Evolutionary conservation across 2,113 vertebrate species (phyloP).

Genomic region (Hipposideros armiger): DNA sequence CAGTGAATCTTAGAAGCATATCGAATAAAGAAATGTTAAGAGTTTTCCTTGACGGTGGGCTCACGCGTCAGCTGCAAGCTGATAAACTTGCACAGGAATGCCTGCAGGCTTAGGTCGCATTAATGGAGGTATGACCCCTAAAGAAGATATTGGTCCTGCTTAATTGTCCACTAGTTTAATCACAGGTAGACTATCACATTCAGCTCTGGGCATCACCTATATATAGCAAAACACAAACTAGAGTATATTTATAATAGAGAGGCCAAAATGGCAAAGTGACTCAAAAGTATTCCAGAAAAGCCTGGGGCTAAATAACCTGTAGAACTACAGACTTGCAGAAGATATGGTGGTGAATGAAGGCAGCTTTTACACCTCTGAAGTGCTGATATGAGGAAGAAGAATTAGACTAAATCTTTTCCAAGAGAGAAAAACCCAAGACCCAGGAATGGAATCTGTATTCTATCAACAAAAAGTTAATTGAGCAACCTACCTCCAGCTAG

Average conservation of each 20-base stretch:
- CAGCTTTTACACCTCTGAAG: background rate
- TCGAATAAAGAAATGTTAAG: background rate
- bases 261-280: background rate
- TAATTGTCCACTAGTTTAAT: background rate
- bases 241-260: background rate
- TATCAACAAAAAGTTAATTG: background rate
- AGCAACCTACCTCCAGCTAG: background rate
- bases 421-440: background rate
- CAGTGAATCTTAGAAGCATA: background rate
- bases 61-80: background rate
- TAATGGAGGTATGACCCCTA: background rate
- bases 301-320: background rate
- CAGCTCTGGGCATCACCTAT: background rate
- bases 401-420: background rate
- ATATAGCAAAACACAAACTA: background rate
- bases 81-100: background rate
- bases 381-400: background rate
- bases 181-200: background rate
- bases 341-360: background rate
- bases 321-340: background rate
- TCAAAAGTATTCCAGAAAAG: background rate
- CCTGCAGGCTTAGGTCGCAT: background rate
- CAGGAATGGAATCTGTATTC: background rate
- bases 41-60: background rate
- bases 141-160: background rate